Evolutionary conservation across 2,797 vertebrate species (phyloP), one percentile per base, ranked within the genome.

Genomic region (Falco novaeseelandiae): DNA sequence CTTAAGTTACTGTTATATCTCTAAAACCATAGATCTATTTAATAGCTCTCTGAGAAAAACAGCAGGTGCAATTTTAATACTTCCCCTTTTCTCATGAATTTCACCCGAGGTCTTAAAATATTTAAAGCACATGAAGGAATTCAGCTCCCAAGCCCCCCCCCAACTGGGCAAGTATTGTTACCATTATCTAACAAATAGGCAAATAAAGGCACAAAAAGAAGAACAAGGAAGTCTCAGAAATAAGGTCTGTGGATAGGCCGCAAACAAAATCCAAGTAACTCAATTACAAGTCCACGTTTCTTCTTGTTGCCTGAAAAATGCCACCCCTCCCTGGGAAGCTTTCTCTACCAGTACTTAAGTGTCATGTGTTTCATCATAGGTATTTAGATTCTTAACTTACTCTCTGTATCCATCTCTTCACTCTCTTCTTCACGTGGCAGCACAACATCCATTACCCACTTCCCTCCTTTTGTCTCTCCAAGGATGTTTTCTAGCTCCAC

Each of bases 401-500:
- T 96, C 49, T 97, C 97, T 86, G 90, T 83, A 65, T 96, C 89
- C 29, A 88, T 87, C 27, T 98, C 98, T 93, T 92, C 77, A 15
- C 42, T 87, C 73, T 97, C 98, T 48, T 97, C 97, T 66, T 90
- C 73, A 10, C 14, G 27, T 10, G 95, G 79, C 11, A 91, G 90
- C 22, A 97, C 93, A 62, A 96, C 87, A 6, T 99, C 98, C 16
- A 91, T 96, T 42, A 98, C 46, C 99, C 99, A 99, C 62, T 95
- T 97, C 42, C 99, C 98, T 12, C 87, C 96, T 93, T 65, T 83
- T 16, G 99, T 98, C 59, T 96, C 97, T 42, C 99, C 99, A 46
- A 99, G 98, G 82, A 99, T 98, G 77, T 97, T 97, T 93, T 98
- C 97, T 84, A 99, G 97, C 69, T 99, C 98, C 94, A 99, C 97